Conservation (phyloP, 1,140 invertebrate species). For the Zaprionus camerounensis region DNA sequence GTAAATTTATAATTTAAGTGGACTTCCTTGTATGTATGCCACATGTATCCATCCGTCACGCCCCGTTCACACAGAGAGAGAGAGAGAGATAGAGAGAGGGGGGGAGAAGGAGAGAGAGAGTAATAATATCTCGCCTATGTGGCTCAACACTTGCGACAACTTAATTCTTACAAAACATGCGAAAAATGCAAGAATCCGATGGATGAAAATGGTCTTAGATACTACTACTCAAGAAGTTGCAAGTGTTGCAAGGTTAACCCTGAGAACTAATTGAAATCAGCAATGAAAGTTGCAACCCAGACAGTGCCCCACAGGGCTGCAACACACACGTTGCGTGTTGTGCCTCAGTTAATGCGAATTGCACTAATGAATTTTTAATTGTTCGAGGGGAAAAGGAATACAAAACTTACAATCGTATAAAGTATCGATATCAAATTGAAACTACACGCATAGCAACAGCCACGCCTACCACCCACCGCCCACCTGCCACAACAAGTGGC, state of each 20-base stretch:
- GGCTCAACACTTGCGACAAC: slow-evolving; percentile 72
- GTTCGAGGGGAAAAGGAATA: slow-evolving; percentile 34
- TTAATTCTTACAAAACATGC: slow-evolving; percentile 72
- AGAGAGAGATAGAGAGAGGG: background rate
- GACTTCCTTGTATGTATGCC: slow-evolving; percentile 51
- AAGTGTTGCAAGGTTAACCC: slow-evolving; percentile 1
- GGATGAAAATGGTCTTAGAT: slow-evolving; percentile 20
- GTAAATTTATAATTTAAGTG: slow-evolving; percentile 63
- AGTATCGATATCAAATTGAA: slow-evolving; percentile 40
- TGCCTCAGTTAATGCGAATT: slow-evolving; percentile 56
- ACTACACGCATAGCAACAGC: slow-evolving; percentile 23
- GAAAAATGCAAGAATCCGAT: slow-evolving; percentile 19
- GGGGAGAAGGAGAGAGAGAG: background rate
- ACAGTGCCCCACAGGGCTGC: slow-evolving; percentile 22
- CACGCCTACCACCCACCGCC: slow-evolving; percentile 5
- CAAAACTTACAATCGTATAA: slow-evolving; percentile 50
- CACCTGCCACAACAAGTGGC: background rate
- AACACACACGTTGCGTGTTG: slow-evolving; percentile 46
- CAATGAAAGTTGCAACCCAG: slow-evolving; percentile 59
- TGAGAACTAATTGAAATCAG: slow-evolving; percentile 63
- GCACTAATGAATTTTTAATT: slow-evolving; percentile 80
- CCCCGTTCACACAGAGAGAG: slow-evolving; percentile 25
- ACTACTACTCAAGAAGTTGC: background rate
- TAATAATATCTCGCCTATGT: background rate
- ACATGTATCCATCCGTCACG: slow-evolving; percentile 25